Base-by-base conservation (phyloP, 2,888 invertebrate genomes). In the Pinctada fucata region DNA sequence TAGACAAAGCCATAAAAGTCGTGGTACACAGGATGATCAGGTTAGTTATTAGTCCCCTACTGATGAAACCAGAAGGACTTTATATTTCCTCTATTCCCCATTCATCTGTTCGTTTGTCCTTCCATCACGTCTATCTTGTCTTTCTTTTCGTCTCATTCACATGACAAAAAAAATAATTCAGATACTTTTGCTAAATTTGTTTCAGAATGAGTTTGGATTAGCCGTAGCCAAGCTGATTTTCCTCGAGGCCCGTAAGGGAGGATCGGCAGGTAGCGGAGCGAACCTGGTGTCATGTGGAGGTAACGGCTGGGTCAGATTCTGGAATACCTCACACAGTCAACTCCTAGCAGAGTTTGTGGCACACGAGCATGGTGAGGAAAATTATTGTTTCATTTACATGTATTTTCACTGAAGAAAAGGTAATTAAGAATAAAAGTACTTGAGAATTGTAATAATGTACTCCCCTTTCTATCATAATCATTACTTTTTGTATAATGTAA, bases 241-340 rank as follows among this genome's bases (percentile, higher is more conserved):
- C 83, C 84, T 92, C 77, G 89, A 90, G 72, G 79, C 86, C 47
- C 84, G 92, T 66, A 89, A 88, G 76, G 82, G 81, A 68, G 86
- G 88, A 79, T 87, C 88, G 16, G 87, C 88, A 6, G 80, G 82
- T 66, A 88, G 87, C 47, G 89, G 89, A 0, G 92, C 91, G 47
- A 92, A 92, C 82, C 83, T 93, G 50, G 87, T 92, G 45, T 91
- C 92, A 0, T 92, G 92, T 83, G 92, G 92, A 5, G 92, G 92
- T n/a, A 92, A 91, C 82, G 92, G 92, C 0, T 91, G 91, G 88
- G 91, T 92, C 3, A 80, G 92, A 31, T 92, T 92, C 85, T 93
- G 92, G 92, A 91, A 90, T 79, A 85, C 81, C 63, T 80, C 87
- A 8, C 82, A 83, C 13, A 83, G 84, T 78, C 74, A 83, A 31